Conservation (phyloP, 64 coral and sea anemone species). For the Pocillopora verrucosa region DNA sequence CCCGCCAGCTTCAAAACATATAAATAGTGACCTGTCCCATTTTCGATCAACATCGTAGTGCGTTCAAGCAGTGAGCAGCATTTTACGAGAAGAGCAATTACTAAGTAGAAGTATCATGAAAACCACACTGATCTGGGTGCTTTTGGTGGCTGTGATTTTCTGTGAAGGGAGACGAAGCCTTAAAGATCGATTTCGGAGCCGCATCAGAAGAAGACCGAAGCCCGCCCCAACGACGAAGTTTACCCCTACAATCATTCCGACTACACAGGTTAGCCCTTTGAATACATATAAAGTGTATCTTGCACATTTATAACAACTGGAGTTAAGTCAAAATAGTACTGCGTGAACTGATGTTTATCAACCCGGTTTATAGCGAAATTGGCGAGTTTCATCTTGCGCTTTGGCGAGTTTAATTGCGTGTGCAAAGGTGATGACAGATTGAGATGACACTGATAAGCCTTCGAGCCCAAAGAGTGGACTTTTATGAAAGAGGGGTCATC, state of each 20-base stretch:
- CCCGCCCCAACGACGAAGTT: not conserved
- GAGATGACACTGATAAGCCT: no score
- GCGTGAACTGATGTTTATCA: not conserved
- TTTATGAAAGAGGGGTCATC: no score
- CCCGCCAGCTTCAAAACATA: not conserved
- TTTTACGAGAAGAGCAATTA: not conserved
- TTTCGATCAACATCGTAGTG: not conserved
- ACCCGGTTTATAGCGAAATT: not conserved
- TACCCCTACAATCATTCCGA: no score
- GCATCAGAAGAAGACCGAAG: not conserved
- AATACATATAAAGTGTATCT: not conserved
- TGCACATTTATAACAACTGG: not conserved
- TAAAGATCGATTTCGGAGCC: not conserved
- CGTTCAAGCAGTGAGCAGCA: not conserved
- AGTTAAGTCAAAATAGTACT: not conserved
- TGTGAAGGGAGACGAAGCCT: not conserved
- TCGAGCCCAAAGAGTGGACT: no score
- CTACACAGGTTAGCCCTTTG: not conserved
- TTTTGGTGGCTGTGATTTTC: not conserved
- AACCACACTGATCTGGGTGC: not conserved
- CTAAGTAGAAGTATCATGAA: not conserved
- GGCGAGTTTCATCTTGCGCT: not conserved
- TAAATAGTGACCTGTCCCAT: not conserved
- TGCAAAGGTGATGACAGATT: no score
- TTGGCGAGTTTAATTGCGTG: no score